Conservation (phyloP, 1,140 invertebrate species). For the Aphelinus certus region DNA sequence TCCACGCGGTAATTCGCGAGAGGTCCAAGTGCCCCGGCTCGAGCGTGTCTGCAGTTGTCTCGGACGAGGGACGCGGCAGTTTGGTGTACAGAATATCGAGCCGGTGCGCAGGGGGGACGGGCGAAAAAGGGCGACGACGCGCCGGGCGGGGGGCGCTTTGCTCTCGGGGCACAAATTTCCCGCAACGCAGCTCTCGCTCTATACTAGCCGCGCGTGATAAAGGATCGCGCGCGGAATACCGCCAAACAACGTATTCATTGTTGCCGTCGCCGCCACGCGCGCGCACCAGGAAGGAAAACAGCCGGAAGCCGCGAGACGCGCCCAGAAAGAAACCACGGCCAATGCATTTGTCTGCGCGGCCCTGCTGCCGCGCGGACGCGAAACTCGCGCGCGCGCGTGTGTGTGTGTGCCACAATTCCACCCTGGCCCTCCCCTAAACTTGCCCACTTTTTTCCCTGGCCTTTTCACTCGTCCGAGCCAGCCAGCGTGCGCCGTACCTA, state of each 20-base stretch:
- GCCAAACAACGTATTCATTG: slow-evolving; percentile 37
- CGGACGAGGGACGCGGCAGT: no score
- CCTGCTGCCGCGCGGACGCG: no score
- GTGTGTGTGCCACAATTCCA: no score
- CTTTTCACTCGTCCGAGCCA: no score
- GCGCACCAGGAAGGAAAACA: slow-evolving; percentile 18
- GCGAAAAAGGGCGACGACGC: slow-evolving; percentile 1
- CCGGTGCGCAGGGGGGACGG: background rate
- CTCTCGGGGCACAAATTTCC: slow-evolving; percentile 17
- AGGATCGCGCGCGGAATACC: slow-evolving; percentile 4
- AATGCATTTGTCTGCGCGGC: slow-evolving; percentile 24
- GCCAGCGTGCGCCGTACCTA: no score
- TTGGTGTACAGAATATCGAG: background rate
- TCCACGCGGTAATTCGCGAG: no score
- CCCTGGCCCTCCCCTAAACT: no score
- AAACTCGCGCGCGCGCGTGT: no score
- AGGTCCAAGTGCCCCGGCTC: no score
- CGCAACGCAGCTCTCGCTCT: background rate
- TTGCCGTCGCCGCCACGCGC: background rate
- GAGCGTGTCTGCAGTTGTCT: no score
- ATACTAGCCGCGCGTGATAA: background rate
- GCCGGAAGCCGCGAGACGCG: slow-evolving; percentile 7
- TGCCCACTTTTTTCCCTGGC: no score
- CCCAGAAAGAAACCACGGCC: slow-evolving; percentile 24
- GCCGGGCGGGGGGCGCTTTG: background rate